Percentiles rank a stretch among this genome's conserved stretches.
Evolutionary conservation across 2,113 vertebrate species (phyloP).

Genomic region (Macaca mulatta): DNA sequence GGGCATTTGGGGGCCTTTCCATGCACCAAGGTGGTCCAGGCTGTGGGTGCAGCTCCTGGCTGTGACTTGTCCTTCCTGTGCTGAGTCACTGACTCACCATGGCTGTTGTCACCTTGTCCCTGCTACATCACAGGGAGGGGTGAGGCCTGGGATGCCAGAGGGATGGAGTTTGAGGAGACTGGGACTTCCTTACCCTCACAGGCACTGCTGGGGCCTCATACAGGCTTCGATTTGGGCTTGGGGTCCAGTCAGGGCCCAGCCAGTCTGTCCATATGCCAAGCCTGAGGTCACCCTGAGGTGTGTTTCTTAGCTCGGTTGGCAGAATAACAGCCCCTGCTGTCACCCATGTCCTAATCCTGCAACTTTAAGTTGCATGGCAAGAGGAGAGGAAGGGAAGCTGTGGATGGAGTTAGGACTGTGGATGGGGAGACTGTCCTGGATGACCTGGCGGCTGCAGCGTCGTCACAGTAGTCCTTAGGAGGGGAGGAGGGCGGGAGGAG

Average conservation of each 20-base stretch:
- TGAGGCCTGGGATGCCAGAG: too few relatives aligned
- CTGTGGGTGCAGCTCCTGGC: neutral
- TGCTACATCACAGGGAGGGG: neutral
- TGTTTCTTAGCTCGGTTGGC: neutral
- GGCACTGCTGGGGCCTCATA: neutral
- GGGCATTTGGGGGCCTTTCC: neutral
- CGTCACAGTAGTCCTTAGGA: neutral
- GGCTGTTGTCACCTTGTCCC: neutral
- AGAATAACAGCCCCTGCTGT: neutral
- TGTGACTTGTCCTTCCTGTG: neutral
- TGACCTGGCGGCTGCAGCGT: neutral
- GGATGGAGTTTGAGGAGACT: too few relatives aligned
- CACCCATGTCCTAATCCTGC: neutral
- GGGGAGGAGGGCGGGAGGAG: neutral
- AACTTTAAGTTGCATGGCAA: neutral
- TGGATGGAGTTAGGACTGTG: neutral
- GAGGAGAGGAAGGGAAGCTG: neutral
- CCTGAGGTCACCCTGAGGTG: neutral
- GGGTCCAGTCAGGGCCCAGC: neutral
- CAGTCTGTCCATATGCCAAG: neutral
- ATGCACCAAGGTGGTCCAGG: neutral
- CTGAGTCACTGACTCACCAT: neutral
- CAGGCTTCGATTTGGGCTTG: neutral
- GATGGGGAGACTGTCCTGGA: neutral
- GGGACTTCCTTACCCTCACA: too few relatives aligned